Base-by-base conservation (phyloP, 2,113 vertebrate genomes). In the Sebastes schlegelii region DNA sequence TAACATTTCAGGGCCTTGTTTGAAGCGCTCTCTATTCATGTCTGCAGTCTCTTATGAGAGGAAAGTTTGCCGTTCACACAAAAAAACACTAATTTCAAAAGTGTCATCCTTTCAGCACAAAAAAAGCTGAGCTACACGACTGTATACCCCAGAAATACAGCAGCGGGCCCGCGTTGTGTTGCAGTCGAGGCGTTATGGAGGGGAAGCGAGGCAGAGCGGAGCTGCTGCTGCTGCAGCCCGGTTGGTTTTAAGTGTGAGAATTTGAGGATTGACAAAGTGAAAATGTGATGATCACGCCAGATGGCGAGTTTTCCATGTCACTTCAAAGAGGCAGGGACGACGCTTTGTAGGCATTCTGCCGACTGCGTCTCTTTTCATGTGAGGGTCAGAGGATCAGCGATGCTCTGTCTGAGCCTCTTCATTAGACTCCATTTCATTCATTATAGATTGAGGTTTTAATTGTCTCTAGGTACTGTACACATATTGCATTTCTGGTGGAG, bases 261-360 rank as follows among this genome's bases (percentile, higher is more conserved):
- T 83, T 83, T 8, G 4, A 91, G 85, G 74, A 82, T 82, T 80
- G 91, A 86, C 85, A 89, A 89, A 91, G 84, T 84, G 80, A 92
- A 91, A 92, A 86, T 80, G 77, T 86, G 86, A 86, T 76, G 84
- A 86, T 90, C 26, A 9, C 54, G 49, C 91, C 93, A 94, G 92
- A 93, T 94, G 91, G 91, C 73, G 58, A 89, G 82, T 91, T 90
- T 91, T 90, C 88, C 65, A 73, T 61, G 73, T 79, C 86, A 83
- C 91, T 93, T 93, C 92, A 94, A 94, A 94, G 90, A 73, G 71
- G 55, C 83, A 49, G 89, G 85, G 84, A 86, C 54, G 71, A 4
- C 2, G 80, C 92, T 94, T 93, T 93, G 92, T 92, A 93, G 88
- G 80, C 91, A 83, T 90, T 86, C 91, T 91, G 88, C 89, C 78